Evolutionary conservation across 2,888 invertebrate genomes (phyloP).

Genomic region (Salticus scenicus): DNA sequence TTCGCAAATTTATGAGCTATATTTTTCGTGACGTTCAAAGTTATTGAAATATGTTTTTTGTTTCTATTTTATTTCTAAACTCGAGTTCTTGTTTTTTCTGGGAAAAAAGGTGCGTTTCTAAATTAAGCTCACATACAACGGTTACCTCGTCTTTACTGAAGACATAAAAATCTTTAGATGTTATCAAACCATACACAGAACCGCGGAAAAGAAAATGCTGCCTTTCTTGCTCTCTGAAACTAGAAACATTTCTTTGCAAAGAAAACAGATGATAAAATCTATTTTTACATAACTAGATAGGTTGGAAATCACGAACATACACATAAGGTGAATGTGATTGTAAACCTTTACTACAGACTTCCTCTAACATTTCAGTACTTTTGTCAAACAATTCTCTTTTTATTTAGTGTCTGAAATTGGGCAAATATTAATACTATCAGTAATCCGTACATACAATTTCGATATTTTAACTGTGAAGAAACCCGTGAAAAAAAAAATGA

Average conservation of each 20-base stretch:
- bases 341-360: no score
- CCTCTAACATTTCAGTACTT: no score
- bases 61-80: not conserved
- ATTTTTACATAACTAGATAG: not conserved
- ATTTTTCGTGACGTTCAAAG: no score
- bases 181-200: not conserved
- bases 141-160: not conserved
- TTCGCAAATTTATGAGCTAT: no score
- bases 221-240: not conserved
- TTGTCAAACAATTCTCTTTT: no score
- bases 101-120: not conserved
- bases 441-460: no score
- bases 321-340: no score
- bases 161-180: slow-evolving; percentile 2
- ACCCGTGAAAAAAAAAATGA: no score
- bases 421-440: no score
- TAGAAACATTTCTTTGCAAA: not conserved
- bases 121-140: not conserved
- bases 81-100: not conserved
- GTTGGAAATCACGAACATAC: no score
- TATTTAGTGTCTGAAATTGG: no score
- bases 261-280: slow-evolving; percentile 7
- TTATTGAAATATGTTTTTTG: not conserved
- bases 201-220: not conserved
- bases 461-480: no score